phyloP scores from a whole-genome alignment of 2,113 vertebrate genomes.

The Fregata magnificens region DNA sequence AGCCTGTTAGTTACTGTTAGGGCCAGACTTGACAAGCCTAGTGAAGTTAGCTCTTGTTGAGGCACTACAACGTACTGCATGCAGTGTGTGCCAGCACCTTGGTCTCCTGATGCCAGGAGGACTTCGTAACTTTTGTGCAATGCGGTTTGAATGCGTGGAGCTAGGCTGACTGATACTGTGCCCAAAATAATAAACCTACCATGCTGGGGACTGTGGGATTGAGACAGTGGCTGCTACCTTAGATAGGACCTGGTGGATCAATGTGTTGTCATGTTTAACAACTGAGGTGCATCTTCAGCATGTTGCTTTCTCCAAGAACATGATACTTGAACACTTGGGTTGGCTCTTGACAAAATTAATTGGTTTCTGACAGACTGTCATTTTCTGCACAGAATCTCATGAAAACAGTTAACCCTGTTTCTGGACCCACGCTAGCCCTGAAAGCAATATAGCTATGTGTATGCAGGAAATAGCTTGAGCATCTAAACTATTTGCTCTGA shows the following conservation, averaged over 20 bases:
- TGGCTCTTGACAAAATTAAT: background rate
- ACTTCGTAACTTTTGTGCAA: fast-evolving
- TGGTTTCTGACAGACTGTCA: background rate
- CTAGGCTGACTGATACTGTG: background rate
- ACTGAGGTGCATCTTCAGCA: background rate
- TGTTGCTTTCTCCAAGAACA: background rate
- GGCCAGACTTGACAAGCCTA: background rate
- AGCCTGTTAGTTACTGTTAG: background rate
- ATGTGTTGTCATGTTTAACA: background rate
- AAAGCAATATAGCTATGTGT: fast-evolving
- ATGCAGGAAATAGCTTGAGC: background rate
- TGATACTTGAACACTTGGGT: background rate
- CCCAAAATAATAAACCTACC: background rate
- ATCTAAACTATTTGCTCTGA: background rate
- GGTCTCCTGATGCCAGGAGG: background rate
- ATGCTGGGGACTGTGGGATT: background rate
- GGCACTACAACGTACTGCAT: background rate
- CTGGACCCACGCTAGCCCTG: background rate
- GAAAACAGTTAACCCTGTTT: background rate
- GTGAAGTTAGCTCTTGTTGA: background rate
- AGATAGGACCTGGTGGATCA: fast-evolving
- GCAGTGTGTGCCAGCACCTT: background rate
- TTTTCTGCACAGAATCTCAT: background rate
- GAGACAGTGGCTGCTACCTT: background rate
- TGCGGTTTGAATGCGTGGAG: fast-evolving